Evolutionary conservation across 1,140 invertebrate genomes (phyloP), one percentile per base, ranked within the genome.

Genomic region (Paraescarpia echinospica): DNA sequence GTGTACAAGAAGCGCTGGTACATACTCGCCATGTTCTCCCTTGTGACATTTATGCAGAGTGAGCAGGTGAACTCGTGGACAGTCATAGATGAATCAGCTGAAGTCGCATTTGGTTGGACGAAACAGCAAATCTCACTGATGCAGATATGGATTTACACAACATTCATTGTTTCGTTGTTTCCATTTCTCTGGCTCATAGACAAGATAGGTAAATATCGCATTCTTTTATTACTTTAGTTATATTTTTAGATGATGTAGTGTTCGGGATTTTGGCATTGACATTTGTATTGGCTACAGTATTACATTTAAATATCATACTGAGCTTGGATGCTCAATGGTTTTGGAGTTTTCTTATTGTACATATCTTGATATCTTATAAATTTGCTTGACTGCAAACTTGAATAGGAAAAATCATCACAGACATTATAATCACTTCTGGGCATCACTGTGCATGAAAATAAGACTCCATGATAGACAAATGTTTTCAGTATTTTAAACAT

Each of bases 1-100:
- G 93, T 93, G 27, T 93, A 93, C 91, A 77, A 51, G 34, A 77
- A 89, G 33, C 77, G 93, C 33, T 93, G 93, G 93, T 93, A 92
- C 33, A 93, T 93, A 33, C 89, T 93, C 31, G 18, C 35, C 34
- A 89, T 92, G 59, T 93, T 90, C 91, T 92, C 93, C n/a, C 48
- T 92, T 31, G 34, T 92, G 35, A 35, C 91, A 12, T 93, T 93
- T 34, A 90, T 93, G 89, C 93, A 93, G 89, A 92, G 93, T 27
- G 93, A 35, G 4, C 51, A 92, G 92, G 34, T 89, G 12, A 92
- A 89, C 34, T 88, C 91, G 6, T 93, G 93, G 93, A 90, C 93
- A 9, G 93, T 93, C 35, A 93, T 93, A 34, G 77, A 91, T 1
- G 91, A 48, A 35, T 93, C 93, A 18, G 93, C 77, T 41, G 93